Conservation (phyloP, 2,113 vertebrate genomes). For the Psittacara wagleri region DNA sequence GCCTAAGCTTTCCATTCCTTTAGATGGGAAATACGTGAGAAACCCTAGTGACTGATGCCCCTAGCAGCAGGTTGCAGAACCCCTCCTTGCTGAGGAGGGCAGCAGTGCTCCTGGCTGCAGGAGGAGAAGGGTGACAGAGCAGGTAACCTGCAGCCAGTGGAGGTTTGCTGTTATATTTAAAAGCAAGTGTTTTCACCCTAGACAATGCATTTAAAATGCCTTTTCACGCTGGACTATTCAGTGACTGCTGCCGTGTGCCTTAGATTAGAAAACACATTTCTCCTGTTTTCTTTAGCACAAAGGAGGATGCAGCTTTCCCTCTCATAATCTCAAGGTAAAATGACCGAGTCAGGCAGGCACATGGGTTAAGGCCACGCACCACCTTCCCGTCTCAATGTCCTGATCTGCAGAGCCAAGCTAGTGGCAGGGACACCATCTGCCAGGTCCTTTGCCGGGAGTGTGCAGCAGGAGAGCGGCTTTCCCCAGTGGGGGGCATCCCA, state of each 20-base stretch:
- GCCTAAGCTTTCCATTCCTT: not conserved
- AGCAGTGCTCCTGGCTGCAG: not conserved
- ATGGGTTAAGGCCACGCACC: rapidly evolving
- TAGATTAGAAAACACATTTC: not conserved
- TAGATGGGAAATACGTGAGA: not conserved
- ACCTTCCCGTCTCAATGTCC: rapidly evolving
- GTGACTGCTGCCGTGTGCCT: not conserved
- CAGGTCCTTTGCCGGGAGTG: not conserved
- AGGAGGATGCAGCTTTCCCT: too few relatives aligned
- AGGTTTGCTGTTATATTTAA: not conserved
- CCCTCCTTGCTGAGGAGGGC: not conserved
- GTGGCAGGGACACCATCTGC: not conserved
- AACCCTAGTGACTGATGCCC: not conserved
- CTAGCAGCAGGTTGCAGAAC: not conserved
- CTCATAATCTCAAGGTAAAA: not conserved
- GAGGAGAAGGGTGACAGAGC: not conserved
- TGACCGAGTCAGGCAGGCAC: too few relatives aligned
- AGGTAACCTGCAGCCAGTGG: not conserved
- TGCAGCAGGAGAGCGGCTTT: not conserved
- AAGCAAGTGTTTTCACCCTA: not conserved
- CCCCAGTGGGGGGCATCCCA: not conserved
- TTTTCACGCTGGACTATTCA: not conserved
- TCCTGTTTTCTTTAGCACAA: not conserved
- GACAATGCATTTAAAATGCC: not conserved
- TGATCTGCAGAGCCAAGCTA: not conserved